Evolutionary conservation across 2,888 invertebrate species (phyloP), one percentile per base, ranked within the genome.

Genomic region (Thera obeliscata): DNA sequence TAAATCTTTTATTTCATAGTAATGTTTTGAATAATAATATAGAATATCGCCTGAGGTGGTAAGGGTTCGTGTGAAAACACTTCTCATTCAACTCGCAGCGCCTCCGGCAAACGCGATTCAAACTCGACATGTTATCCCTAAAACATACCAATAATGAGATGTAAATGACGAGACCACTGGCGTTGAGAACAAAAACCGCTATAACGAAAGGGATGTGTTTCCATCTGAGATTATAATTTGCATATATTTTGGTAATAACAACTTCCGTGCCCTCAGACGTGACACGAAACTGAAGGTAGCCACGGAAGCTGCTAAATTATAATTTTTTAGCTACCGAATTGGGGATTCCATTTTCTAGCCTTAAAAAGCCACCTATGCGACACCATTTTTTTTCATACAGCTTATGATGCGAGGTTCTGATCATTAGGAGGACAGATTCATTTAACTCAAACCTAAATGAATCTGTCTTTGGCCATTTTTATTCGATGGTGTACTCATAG

Each of bases 211-310:
- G 81, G 86, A 82, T 75, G 84, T 87, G 84, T 83, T 87, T 87
- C 83, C 85, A 85, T 22, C 81, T 84, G 84, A 87, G 83, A 78
- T 81, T 78, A 81, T 85, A 85, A 89, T 92, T 90, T 91, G 85
- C 91, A 91, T 91, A 89, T 83, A 91, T 90, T 91, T 90, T 88
- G 85, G 86, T 88, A 88, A 89, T 89, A 89, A 87, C 79, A 85
- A 89, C 90, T 90, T 92, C 91, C 91, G 77, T 82, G 75, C 76
- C 76, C 78, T 78, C 81, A 84, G 84, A 83, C 83, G 83, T 88
- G 87, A 87, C 88, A 88, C 86, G 87, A 83, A 73, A 77, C 36
- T 64, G 77, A 75, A 74, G 33, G 33, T 33, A 52, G 79, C 77
- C 72, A 75, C 79, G 75, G 83, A 82, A 81, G 81, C 79, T 74